Conservation (phyloP, 2,797 vertebrate genomes). For the Schizopygopsis malacanthus region DNA sequence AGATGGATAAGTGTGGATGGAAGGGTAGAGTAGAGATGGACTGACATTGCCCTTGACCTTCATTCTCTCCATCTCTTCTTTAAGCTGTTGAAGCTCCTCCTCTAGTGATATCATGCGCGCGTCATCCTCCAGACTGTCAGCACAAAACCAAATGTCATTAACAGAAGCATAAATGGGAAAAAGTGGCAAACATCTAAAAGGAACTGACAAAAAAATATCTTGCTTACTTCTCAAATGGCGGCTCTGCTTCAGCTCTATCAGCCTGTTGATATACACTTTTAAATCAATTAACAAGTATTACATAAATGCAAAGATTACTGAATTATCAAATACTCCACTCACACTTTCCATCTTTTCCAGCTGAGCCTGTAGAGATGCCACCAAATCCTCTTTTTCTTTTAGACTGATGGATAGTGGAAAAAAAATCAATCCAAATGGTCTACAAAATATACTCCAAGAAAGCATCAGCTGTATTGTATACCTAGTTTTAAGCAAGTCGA, state of each 20-base stretch:
- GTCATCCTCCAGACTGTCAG: conserved; percentile 68
- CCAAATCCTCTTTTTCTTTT: conserved; percentile 43
- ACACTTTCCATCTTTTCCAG: conserved; percentile 29
- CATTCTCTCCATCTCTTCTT: conserved; percentile 60
- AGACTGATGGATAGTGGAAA: conserved; percentile 23
- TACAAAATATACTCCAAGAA: neutral
- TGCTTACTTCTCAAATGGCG: conserved; percentile 69
- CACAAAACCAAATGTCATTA: conserved; percentile 15
- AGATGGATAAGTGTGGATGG: neutral
- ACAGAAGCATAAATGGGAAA: neutral
- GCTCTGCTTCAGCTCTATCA: conserved; percentile 65
- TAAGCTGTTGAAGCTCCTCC: conserved; percentile 64
- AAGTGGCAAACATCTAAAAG: no score
- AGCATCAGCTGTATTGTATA: neutral
- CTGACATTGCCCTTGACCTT: conserved; percentile 65
- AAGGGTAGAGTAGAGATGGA: neutral
- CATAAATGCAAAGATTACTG: neutral
- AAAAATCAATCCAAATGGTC: neutral
- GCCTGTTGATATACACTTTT: conserved; percentile 45
- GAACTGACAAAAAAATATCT: neutral
- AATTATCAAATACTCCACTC: conserved; percentile 13
- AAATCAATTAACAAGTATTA: neutral
- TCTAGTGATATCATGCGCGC: conserved; percentile 67
- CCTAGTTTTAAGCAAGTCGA: conserved; percentile 33
- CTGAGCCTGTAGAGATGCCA: conserved; percentile 32